phyloP scores from a whole-genome alignment of 92 coral and sea anemone genomes.

The Palythoa caribaeorum region DNA sequence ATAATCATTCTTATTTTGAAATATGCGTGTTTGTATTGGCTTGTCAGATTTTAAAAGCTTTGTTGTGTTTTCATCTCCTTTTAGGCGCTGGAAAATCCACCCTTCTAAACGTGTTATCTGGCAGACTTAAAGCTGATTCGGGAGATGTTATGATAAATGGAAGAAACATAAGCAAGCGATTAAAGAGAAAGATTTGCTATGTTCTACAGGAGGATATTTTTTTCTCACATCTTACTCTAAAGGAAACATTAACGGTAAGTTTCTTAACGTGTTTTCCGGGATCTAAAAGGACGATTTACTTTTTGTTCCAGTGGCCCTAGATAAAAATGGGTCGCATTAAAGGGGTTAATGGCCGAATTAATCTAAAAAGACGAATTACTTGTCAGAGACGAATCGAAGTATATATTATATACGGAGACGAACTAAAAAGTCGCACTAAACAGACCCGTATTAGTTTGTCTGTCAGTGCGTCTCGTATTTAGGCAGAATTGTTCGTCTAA shows the following conservation, averaged over 20 bases:
- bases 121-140: conserved; percentile 77
- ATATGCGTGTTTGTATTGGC: background rate
- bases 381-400: too few species aligned
- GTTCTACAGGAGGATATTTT: conserved; percentile 95
- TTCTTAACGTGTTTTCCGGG: background rate
- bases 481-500: too few species aligned
- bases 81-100: conserved; percentile 97
- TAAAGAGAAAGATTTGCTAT: conserved; percentile 89
- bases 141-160: conserved; percentile 96
- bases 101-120: conserved; percentile 89
- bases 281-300: background rate
- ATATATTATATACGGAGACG: too few species aligned
- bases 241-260: conserved; percentile 91
- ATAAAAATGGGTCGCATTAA: background rate
- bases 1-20: too few species aligned
- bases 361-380: too few species aligned
- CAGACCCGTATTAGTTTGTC: too few species aligned
- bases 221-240: conserved; percentile 90
- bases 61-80: background rate
- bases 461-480: too few species aligned
- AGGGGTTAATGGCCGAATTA: too few species aligned
- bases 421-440: too few species aligned
- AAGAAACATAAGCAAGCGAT: conserved; percentile 74
- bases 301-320: background rate
- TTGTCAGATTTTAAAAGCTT: too few species aligned